Evolutionary conservation across 2,113 vertebrate genomes (phyloP), one percentile per base, ranked within the genome.

Genomic region (Melanerpes aurifrons): DNA sequence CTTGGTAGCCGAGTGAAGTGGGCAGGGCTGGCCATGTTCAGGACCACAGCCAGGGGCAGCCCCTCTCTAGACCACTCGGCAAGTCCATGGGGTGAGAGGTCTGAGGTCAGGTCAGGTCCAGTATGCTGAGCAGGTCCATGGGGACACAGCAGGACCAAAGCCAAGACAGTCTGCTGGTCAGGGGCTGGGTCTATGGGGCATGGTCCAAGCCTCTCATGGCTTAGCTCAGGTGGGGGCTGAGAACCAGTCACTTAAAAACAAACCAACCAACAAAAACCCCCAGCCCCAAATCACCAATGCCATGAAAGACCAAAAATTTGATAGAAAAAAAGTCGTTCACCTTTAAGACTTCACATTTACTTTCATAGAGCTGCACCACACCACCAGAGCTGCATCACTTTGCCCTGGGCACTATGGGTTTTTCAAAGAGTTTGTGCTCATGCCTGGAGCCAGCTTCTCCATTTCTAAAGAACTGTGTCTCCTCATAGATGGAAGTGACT

Each of bases 1-100:
- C 16, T 35, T 1, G 0, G 7, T 8, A 17, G 16, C 5, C 1
- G 17, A 8, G 15, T 1, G 2, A 32, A 7, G 56, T 0, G 8
- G 31, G 67, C 43, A 24, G 66, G 47, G n/a, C 54, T 40, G 45
- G 47, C 37, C 43, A 10, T 1, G 16, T 15, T 31, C 32, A 61
- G 45, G 54, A 29, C 54, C 20, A 19, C 18, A 17, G 26, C 9
- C 61, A 18, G 24, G 24, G 3, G 50, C 47, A 67, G 3, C 17
- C 16, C 7, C 40, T n/a, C 5, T 8, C 28, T 40, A 21, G 61
- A 40, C 22, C 47, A 7, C 13, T 10, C 1, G 0, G 15, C 37
- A 13, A 4, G 21, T 7, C n/a, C 16, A 3, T 1, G 11, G 75
- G 47, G 29, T 2, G 13, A 2, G 22, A 9, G 14, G 47, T 10